Conservation (phyloP, 2,888 invertebrate genomes). For the Dryococelus australis region DNA sequence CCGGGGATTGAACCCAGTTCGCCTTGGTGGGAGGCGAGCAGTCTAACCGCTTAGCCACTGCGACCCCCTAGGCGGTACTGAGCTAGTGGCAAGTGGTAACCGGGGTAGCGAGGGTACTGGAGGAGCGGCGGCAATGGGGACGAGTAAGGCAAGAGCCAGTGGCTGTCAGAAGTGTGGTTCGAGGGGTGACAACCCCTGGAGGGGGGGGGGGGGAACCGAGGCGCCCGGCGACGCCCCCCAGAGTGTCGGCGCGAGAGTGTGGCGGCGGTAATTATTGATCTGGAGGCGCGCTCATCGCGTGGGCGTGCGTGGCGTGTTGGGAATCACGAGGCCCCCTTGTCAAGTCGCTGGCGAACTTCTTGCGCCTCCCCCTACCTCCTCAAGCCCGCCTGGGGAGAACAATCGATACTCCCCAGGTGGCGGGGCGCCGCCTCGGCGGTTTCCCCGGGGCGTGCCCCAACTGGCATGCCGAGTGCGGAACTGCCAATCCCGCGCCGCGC, state of each 20-base stretch:
- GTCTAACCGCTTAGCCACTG: too few species aligned
- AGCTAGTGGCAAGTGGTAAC: too few species aligned
- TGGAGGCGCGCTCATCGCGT: not conserved
- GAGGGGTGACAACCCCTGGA: too few species aligned
- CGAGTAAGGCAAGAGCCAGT: too few species aligned
- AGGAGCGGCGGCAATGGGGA: too few species aligned
- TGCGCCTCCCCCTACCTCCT: not conserved
- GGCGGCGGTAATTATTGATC: not conserved
- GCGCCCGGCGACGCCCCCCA: too few species aligned
- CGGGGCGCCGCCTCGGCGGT: slow-evolving; percentile 16
- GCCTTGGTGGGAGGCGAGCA: too few species aligned
- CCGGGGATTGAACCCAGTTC: too few species aligned
- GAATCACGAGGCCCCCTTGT: slow-evolving; percentile 10
- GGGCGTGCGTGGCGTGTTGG: slow-evolving; percentile 1
- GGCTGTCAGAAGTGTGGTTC: too few species aligned
- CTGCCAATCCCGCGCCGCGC: not conserved
- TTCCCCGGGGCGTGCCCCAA: not conserved
- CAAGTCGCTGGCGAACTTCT: not conserved
- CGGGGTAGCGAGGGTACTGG: too few species aligned
- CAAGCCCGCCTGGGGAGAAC: not conserved
- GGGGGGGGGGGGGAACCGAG: too few species aligned
- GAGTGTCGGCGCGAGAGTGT: not conserved
- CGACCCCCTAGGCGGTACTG: too few species aligned
- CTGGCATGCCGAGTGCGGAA: not conserved
- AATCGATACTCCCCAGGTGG: slow-evolving; percentile 8